A percentile compares a stretch with the other conserved stretches of the same genome.
phyloP scores from a whole-genome alignment of 1,140 invertebrate species.

The Diorhabda elongata region DNA sequence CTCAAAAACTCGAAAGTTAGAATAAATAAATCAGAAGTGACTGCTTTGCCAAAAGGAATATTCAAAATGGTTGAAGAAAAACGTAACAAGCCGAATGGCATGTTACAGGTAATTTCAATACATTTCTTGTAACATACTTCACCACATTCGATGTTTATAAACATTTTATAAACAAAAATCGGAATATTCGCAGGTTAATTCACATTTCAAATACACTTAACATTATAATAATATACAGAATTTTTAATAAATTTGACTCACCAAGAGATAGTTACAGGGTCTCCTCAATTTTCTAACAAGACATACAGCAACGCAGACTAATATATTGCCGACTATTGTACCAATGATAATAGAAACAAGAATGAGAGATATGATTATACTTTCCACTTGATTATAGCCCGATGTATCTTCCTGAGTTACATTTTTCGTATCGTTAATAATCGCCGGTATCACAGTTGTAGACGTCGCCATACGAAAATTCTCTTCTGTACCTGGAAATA shows the following conservation, averaged over 20 bases:
- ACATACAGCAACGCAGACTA: slow-evolving; percentile 82
- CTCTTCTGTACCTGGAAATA: slow-evolving; percentile 1
- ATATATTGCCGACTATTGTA: slow-evolving; percentile 82
- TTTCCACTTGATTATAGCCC: slow-evolving; percentile 51
- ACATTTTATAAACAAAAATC: no score
- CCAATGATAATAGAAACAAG: slow-evolving; percentile 72
- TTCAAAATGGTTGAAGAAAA: no score
- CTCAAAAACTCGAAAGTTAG: no score
- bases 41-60: no score
- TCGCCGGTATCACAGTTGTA: slow-evolving; percentile 28
- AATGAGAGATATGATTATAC: slow-evolving; percentile 66
- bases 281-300: slow-evolving; percentile 79
- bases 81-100: no score
- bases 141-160: no score
- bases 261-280: slow-evolving; percentile 83
- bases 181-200: no score
- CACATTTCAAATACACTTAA: no score
- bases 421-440: slow-evolving; percentile 24
- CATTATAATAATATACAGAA: no score
- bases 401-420: slow-evolving; percentile 23
- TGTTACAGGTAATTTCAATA: no score
- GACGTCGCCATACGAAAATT: slow-evolving; percentile 36
- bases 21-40: no score
- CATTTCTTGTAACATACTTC: no score
- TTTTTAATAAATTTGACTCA: not conserved